Conservation (phyloP, 2,888 invertebrate species). For the Megamerina dolium region DNA sequence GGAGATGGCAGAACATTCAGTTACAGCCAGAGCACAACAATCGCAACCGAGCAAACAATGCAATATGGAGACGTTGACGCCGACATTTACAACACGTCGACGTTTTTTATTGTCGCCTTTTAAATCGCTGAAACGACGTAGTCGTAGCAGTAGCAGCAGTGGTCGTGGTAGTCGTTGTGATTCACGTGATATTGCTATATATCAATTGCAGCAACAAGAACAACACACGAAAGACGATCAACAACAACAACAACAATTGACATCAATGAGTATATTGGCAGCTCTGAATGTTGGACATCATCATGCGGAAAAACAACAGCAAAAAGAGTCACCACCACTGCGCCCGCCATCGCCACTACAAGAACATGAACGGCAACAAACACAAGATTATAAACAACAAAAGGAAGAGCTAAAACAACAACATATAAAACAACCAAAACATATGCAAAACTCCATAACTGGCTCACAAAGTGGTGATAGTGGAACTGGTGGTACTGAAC, state of each 20-base stretch:
- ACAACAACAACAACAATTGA: conserved; percentile 19
- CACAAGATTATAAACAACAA: no score
- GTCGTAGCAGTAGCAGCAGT: conserved; percentile 44
- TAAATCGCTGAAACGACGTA: conserved; percentile 40
- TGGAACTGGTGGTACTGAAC: conserved; percentile 42
- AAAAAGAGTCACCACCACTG: background rate
- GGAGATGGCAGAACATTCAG: no score
- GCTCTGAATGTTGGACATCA: no score
- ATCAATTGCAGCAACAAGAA: conserved; percentile 4
- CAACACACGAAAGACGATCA: background rate
- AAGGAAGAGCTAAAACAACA: no score
- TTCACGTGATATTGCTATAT: conserved; percentile 11
- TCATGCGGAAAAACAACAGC: no score
- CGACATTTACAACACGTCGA: conserved; percentile 30
- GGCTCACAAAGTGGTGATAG: conserved; percentile 42
- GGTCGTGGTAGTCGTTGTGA: conserved; percentile 21
- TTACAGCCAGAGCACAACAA: conserved; percentile 17
- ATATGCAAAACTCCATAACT: conserved; percentile 21
- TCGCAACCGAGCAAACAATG: no score
- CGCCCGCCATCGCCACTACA: background rate
- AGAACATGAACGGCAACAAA: conserved; percentile 13
- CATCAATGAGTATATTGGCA: no score
- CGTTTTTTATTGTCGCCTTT: conserved; percentile 39
- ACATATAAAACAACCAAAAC: conserved; percentile 3
- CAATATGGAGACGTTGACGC: conserved; percentile 25